Base-by-base conservation (phyloP, 1,140 invertebrate genomes). In the Drosophila nebulosa region DNA sequence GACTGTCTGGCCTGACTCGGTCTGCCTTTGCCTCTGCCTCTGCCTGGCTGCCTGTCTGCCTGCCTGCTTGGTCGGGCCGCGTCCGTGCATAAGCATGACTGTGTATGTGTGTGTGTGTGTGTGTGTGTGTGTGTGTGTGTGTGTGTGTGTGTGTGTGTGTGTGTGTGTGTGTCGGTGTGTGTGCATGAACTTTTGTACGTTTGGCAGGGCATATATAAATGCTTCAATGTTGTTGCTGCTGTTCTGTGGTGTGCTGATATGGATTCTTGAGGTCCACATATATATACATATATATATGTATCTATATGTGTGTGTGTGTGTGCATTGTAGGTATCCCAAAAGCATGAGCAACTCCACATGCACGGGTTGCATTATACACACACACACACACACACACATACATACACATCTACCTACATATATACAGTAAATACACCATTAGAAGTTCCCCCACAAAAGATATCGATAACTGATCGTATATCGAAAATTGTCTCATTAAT, bases 1-100 rank as follows among this genome's bases (percentile, higher is more conserved):
- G 83, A 86, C 83, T 86, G 83, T 86, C 83, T 86, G 83, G 83
- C 83, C 75, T 68, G 83, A 88, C 83, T 88, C 59, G 62, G 65
- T 53, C 64, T 67, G 61, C 32, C 61, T 60, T 39, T 18, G 55
- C 39, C 27, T 30, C 27, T 30, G 6, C 10, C 27, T 27, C 27
- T 27, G n/a, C 63, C 24, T 26, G 50, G 64, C 52, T n/a, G n/a
- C n/a, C n/a, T n/a, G n/a, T n/a, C n/a, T n/a, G n/a, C n/a, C n/a
- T n/a, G n/a, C n/a, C n/a, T n/a, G n/a, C n/a, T n/a, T n/a, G n/a
- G n/a, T n/a, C n/a, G n/a, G n/a, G n/a, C n/a, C n/a, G n/a, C n/a
- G n/a, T n/a, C 62, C 62, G 50, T 52, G 16, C 35, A 39, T 42
- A 58, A 16, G 6, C 27, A 27, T 27, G 4, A 27, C 7, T 27